Evolutionary conservation across 2,113 vertebrate species (phyloP), one percentile per base, ranked within the genome.

Genomic region (Gila orcuttii): DNA sequence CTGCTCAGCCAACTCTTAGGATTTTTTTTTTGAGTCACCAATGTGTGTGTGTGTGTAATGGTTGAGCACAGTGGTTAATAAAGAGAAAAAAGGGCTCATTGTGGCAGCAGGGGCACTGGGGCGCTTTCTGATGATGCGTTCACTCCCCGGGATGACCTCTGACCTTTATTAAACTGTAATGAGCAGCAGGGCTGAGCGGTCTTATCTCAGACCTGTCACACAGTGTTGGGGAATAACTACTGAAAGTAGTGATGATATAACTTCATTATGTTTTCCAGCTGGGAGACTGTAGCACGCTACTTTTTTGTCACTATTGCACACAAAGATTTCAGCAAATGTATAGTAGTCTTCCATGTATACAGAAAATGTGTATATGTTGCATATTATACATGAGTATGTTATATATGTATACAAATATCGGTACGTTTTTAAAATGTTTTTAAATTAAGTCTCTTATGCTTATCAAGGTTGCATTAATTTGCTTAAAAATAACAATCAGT

Each of bases 141-240:
- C 13, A 57, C 42, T 28, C 55, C 86, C 73, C 25, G 3, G 79
- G 80, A 73, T 90, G 89, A 88, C 87, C 90, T 88, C 84, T 87
- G 87, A 80, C 84, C 85, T 87, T 87, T 86, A 86, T 87, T 91
- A 90, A 88, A 84, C 69, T 84, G 71, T 90, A 91, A 91, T 91
- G 87, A 89, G 76, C 84, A 83, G 85, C 89, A 88, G 81, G 66
- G 59, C 78, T 84, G 82, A 78, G 21, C 39, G 3, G 71, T 42
- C 87, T 91, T 89, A 91, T 89, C 89, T 88, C 31, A 86, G 69
- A 83, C 45, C 66, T 50, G 59, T 59, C 85, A 86, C 77, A 62
- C 71, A 28, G 11, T 7, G 47, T 69, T 21, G 7, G 36, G 50
- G 3, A 39, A n/a, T 50, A 4, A 23, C 76, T 7, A 31, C 2